Conservation (phyloP, 2,113 vertebrate genomes). For the Protobothrops flavoviridis region DNA sequence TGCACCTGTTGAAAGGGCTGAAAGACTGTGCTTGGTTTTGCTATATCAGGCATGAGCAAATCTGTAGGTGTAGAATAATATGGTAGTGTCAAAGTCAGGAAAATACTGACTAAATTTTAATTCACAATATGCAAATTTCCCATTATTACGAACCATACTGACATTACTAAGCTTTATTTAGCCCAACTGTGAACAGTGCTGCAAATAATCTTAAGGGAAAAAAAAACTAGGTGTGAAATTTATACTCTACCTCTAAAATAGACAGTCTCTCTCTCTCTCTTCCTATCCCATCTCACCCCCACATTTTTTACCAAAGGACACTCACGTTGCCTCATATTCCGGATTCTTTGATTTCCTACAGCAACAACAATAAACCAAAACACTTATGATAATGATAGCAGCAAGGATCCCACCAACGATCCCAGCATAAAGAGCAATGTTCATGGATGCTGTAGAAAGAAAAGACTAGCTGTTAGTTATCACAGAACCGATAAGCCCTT, state of each 20-base stretch:
- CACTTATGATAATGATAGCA: slow-evolving; percentile 69
- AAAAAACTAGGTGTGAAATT: neutral
- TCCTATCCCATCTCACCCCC: neutral
- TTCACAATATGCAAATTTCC: neutral
- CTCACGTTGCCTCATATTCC: slow-evolving; percentile 67
- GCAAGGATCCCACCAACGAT: slow-evolving; percentile 75
- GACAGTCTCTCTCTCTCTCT: neutral
- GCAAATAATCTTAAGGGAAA: neutral
- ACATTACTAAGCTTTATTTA: neutral
- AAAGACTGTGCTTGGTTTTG: neutral
- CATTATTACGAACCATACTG: neutral
- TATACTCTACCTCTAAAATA: neutral
- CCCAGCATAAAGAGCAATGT: slow-evolving; percentile 74
- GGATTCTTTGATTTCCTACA: slow-evolving; percentile 46
- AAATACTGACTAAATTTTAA: neutral
- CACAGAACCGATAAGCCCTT: neutral
- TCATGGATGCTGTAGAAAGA: slow-evolving; percentile 77
- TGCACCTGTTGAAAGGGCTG: neutral
- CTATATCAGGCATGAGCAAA: neutral
- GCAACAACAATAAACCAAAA: slow-evolving; percentile 81
- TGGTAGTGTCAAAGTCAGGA: neutral
- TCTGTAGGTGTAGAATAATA: neutral
- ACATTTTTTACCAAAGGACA: neutral
- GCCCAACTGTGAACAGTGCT: neutral
- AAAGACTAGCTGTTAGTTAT: neutral